A percentile compares a stretch with the other conserved stretches of the same genome.
Conservation (phyloP, 1,140 invertebrate genomes). For the Sinella curviseta region DNA sequence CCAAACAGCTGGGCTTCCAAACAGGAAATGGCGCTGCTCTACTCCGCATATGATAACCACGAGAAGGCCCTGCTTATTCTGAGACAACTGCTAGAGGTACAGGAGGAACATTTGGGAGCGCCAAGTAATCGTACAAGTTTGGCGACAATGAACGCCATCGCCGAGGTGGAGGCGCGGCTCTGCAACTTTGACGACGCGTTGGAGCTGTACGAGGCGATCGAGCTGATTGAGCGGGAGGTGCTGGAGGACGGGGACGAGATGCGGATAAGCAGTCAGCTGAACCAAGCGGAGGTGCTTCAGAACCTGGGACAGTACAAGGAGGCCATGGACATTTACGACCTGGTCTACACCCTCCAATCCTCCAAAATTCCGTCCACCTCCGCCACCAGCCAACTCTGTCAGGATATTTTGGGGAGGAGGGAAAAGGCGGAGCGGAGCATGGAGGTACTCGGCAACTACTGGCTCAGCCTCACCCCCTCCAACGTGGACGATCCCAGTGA, state of each 20-base stretch:
- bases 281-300: background rate
- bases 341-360: background rate
- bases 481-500: background rate
- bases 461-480: background rate
- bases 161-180: background rate
- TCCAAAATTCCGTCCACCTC: too few species aligned
- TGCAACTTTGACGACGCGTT: constrained; percentile 7
- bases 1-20: background rate
- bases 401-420: background rate
- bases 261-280: constrained; percentile 2
- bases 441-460: background rate
- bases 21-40: background rate
- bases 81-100: background rate
- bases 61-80: background rate
- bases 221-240: constrained; percentile 5
- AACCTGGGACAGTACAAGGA: constrained; percentile 1
- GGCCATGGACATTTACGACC: constrained; percentile 1
- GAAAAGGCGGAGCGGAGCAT: constrained; percentile 2
- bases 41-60: constrained; percentile 1
- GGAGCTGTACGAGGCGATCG: constrained; percentile 1
- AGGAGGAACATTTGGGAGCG: background rate
- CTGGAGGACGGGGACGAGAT: background rate
- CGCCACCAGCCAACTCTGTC: background rate
- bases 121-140: constrained; percentile 6
- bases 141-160: background rate